phyloP scores from a whole-genome alignment of 2,113 vertebrate genomes.

The Solea senegalensis region DNA sequence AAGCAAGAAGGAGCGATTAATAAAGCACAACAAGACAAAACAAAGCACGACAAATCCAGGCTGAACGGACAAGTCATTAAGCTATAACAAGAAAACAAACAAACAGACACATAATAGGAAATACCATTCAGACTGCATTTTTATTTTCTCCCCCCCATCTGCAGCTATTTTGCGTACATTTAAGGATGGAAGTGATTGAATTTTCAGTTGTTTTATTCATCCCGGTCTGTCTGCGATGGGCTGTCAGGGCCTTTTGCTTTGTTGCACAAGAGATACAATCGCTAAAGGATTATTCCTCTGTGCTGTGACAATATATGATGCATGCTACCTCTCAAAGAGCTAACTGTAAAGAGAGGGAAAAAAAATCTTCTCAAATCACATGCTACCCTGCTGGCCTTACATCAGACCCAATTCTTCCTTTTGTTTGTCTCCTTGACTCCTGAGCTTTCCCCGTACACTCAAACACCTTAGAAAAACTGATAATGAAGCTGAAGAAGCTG shows the following conservation, averaged over 20 bases:
- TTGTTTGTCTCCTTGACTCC: slow-evolving; percentile 19
- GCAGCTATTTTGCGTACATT: background rate
- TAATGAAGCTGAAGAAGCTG: slow-evolving; percentile 5
- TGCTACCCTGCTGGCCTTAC: slow-evolving; percentile 24
- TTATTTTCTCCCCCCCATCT: no score
- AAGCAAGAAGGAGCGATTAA: no score
- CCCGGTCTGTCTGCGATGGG: slow-evolving; percentile 4
- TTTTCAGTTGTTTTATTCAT: slow-evolving; percentile 39
- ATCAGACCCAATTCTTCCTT: slow-evolving; percentile 37
- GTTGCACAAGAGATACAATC: slow-evolving; percentile 40
- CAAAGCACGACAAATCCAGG: slow-evolving; percentile 13
- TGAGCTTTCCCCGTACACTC: background rate
- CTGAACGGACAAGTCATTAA: no score
- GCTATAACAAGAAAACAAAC: no score
- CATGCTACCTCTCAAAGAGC: slow-evolving; percentile 50
- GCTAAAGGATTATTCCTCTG: slow-evolving; percentile 44
- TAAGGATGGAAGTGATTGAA: slow-evolving; percentile 56
- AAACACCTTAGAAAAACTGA: background rate
- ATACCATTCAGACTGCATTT: no score
- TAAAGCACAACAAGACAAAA: slow-evolving; percentile 41
- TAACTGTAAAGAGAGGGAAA: slow-evolving; percentile 34
- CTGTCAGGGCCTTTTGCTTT: slow-evolving; percentile 26
- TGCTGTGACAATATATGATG: slow-evolving; percentile 28
- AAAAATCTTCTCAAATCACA: slow-evolving; percentile 36
- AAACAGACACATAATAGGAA: no score